These are phyloP conservation scores for Lamprologus speciosus DNA, from an alignment of 2,113 vertebrate genomes.

Conservation along the genomic window DNA sequence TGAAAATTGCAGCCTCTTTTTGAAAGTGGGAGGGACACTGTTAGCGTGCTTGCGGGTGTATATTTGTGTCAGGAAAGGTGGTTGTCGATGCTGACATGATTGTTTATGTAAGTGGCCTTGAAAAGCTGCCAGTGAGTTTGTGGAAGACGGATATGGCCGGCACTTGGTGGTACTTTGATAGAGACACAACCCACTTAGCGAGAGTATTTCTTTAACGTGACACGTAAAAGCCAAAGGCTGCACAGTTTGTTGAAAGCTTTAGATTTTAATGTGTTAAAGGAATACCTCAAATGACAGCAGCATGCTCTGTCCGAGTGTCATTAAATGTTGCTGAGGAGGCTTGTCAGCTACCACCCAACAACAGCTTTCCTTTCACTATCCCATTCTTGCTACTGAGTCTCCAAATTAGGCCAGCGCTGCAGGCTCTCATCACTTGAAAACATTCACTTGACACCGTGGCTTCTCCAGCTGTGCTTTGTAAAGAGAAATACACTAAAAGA, in stretches of 20 bases:
- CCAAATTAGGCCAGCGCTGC: neutral
- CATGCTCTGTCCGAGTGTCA: neutral
- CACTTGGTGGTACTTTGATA: neutral
- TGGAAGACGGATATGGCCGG: neutral
- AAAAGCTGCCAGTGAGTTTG: conserved; percentile 1
- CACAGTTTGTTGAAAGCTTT: neutral
- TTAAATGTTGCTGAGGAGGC: neutral
- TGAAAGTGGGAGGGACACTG: neutral
- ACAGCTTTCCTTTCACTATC: neutral
- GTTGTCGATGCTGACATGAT: neutral
- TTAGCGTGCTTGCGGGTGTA: neutral
- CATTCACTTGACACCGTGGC: neutral
- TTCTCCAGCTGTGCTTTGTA: neutral
- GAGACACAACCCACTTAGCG: neutral
- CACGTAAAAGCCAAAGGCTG: neutral
- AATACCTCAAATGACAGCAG: neutral
- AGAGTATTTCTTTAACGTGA: neutral
- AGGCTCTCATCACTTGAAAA: neutral
- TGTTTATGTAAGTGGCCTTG: conserved; percentile 7
- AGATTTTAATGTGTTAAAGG: neutral
- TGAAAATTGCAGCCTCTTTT: neutral
- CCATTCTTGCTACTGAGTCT: neutral
- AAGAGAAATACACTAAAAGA: neutral
- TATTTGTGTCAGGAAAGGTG: neutral
- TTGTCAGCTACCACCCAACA: neutral